A percentile compares a stretch with the other conserved stretches of the same genome.
phyloP scores from a whole-genome alignment of 2,797 vertebrate species.

The Sebastes taczanowskii region DNA sequence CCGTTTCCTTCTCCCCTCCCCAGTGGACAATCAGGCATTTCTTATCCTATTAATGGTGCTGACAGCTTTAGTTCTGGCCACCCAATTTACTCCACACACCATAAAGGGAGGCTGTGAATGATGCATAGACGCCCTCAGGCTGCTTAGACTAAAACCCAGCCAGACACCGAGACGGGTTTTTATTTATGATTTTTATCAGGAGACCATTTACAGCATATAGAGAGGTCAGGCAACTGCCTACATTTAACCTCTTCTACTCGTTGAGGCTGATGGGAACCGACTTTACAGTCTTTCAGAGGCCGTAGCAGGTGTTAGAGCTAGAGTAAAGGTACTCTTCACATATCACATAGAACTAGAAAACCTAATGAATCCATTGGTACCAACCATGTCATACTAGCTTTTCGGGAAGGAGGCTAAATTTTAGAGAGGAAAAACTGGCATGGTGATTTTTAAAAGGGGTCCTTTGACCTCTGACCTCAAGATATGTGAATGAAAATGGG shows the following conservation, averaged over 20 bases:
- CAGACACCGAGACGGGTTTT: not conserved
- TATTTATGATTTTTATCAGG: constrained; percentile 7
- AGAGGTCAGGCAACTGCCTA: not conserved
- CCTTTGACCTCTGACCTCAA: no score
- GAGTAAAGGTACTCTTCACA: no score
- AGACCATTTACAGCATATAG: not conserved
- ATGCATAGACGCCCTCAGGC: constrained; percentile 8
- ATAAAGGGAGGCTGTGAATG: not conserved
- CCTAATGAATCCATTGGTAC: no score
- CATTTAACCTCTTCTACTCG: not conserved
- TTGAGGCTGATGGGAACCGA: no score
- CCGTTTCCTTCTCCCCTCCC: not conserved
- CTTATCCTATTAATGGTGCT: constrained; percentile 31
- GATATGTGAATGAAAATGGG: no score
- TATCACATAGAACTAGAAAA: no score
- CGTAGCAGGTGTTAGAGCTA: no score
- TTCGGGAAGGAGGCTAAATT: no score
- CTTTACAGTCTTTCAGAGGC: no score
- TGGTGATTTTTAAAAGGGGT: no score
- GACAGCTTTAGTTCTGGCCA: constrained; percentile 36
- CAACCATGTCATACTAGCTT: no score
- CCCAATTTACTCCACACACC: constrained; percentile 22
- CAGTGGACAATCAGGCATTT: constrained; percentile 20
- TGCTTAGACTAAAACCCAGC: not conserved
- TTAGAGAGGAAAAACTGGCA: no score